Evolutionary conservation across 2,888 invertebrate genomes (phyloP), one percentile per base, ranked within the genome.

Genomic region (Chrysopilus asiliformis): DNA sequence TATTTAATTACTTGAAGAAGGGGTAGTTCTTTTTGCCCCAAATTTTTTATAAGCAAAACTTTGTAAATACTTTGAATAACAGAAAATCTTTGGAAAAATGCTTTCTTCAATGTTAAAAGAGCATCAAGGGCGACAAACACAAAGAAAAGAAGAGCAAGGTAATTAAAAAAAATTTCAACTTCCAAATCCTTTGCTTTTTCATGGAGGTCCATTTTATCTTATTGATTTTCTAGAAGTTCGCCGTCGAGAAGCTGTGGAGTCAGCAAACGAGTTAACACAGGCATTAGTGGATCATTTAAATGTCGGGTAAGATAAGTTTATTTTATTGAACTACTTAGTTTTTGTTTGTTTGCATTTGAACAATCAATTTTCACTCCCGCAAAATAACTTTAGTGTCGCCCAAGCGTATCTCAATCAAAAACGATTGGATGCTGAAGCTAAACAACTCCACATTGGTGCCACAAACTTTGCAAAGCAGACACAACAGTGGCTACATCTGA

Each of bases 341-440:
- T n/a, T n/a, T n/a, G n/a, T 22, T 8, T 22, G 10, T 22, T 22
- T 8, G 10, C 10, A 8, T 22, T 22, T 8, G 10, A 22, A 22
- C 22, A 22, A 8, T 22, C 22, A 22, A 22, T 22, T 8, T 22
- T 8, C 7, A 8, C 7, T 22, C 10, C 10, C 7, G 7, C 7
- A 7, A 22, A 7, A 22, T 18, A 14, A 3, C 18, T 29, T 16
- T 24, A 49, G 94, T 9, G 95, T 97, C 4, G 93, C 97, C 1
- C 94, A 95, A 66, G 97, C 98, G 0, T 98, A 98, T 60, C 69
- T 95, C 28, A 98, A 98, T 61, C 97, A 98, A 62, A 95, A 95
- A 60, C 82, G 94, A 53, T 67, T 98, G 36, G 97, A 98, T 64
- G 85, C 90, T 2, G 98, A 98, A 68, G 94, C 95, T 1, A 95